Evolutionary conservation across 2,797 vertebrate species (phyloP), one percentile per base, ranked within the genome.

Genomic region (Ceyx erithaca): DNA sequence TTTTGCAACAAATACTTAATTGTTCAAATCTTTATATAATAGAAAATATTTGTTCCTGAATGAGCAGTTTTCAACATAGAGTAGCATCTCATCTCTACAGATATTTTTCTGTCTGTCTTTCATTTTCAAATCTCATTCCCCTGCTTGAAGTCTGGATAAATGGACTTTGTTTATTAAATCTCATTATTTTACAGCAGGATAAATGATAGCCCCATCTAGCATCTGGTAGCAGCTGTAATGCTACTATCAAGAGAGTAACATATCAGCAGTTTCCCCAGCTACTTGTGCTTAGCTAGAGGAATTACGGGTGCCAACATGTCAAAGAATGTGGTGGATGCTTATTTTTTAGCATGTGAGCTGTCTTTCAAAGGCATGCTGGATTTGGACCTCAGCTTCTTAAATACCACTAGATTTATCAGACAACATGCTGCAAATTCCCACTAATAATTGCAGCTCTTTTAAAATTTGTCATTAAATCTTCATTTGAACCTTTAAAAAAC

Each of bases 361-460:
- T 81, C 55, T 85, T 91, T 92, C 82, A 91, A 79, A 68, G 35
- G 33, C 40, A 8, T 64, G 59, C 61, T 89, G 78, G 63, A 77
- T 79, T 92, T 85, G 91, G n/a, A 79, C 75, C 45, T 79, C 68
- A 73, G 70, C 75, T 90, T 79, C 82, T 92, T 88, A 79, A 86
- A 84, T 91, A 43, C 28, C 31, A 14, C 37, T 79, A 57, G 67
- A 80, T 94, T 95, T 95, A 85, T 72, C 55, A 57, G 73, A 59
- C 55, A 90, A 46, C 5, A 6, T 85, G 80, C 70, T 81, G 54
- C 52, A 81, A 87, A 77, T 82, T 91, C 80, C 55, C 62, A 20
- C 30, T 72, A 20, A 28, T 84, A 18, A 70, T 63, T 76, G 63
- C 6, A 81, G 41, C 18, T 72, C 31, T 69, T 55, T 67, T 84